These are phyloP conservation scores for Motacilla tschutschensis DNA, from an alignment of 2,113 vertebrate genomes.

Conservation along the genomic window DNA sequence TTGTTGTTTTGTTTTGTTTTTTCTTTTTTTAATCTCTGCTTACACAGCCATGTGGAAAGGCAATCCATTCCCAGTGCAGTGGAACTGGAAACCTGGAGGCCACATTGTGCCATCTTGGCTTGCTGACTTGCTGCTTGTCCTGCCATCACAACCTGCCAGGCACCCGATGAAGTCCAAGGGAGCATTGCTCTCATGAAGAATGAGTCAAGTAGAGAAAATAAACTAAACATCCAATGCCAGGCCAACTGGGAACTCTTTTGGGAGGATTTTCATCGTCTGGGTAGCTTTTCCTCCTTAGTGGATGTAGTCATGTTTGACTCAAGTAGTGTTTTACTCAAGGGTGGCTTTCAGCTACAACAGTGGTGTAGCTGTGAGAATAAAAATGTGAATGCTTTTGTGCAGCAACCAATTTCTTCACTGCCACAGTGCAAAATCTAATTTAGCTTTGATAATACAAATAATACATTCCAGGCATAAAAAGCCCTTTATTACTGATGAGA, in stretches of 20 bases:
- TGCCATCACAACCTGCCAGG: neutral
- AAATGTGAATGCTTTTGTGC: fast-evolving
- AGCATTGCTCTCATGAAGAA: neutral
- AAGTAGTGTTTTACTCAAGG: neutral
- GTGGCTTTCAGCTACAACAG: neutral
- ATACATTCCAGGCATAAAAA: neutral
- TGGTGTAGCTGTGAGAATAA: neutral
- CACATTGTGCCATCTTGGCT: neutral
- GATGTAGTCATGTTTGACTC: neutral
- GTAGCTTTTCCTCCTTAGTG: neutral
- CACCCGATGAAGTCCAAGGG: neutral
- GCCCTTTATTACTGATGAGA: neutral
- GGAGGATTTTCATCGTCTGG: neutral
- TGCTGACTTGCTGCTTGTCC: fast-evolving
- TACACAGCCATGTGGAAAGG: neutral
- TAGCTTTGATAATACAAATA: neutral
- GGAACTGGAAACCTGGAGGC: neutral
- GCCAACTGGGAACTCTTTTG: neutral
- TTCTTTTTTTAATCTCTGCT: neutral
- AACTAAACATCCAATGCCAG: neutral
- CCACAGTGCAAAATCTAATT: neutral
- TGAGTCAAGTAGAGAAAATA: neutral
- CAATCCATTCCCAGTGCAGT: neutral
- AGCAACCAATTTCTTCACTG: neutral
- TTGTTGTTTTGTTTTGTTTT: neutral